Evolutionary conservation across 2,113 vertebrate species (phyloP).

Genomic region (Entelurus aequoreus): DNA sequence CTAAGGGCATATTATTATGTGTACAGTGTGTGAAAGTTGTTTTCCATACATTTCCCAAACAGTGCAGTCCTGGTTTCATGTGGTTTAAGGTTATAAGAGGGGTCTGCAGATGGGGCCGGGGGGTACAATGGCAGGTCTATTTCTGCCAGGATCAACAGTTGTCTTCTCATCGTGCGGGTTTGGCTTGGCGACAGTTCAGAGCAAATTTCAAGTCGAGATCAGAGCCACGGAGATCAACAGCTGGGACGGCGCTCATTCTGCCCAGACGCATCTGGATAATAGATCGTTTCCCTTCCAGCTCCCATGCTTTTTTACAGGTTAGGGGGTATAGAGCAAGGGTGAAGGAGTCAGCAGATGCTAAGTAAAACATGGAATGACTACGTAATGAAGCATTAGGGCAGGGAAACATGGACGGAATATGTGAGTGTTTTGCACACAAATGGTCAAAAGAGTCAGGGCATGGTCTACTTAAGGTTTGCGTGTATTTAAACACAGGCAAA

Average conservation of each 20-base stretch:
- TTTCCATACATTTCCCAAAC: constrained; percentile 15
- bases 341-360: constrained; percentile 60
- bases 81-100: constrained; percentile 21
- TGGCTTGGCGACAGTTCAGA: constrained; percentile 39
- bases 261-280: constrained; percentile 63
- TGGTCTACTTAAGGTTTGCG: too few species aligned
- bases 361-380: constrained; percentile 64
- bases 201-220: constrained; percentile 35
- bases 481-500: too few species aligned
- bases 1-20: constrained; percentile 8
- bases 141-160: constrained; percentile 48
- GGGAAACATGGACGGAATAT: constrained; percentile 50
- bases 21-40: neutral
- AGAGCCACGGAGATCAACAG: constrained; percentile 53
- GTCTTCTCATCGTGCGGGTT: constrained; percentile 26
- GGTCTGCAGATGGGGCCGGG: constrained; percentile 10
- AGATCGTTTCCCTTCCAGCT: constrained; percentile 58
- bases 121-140: constrained; percentile 33
- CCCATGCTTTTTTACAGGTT: constrained; percentile 45
- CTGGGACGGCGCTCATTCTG: constrained; percentile 45
- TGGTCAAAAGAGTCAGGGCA: constrained; percentile 22
- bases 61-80: constrained; percentile 25
- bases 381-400: constrained; percentile 63
- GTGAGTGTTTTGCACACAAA: constrained; percentile 28
- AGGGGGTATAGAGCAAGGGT: constrained; percentile 35